Percentiles rank a stretch among this genome's conserved stretches.
phyloP scores from a whole-genome alignment of 1,140 invertebrate genomes.

The Mactra quadrangularis region DNA sequence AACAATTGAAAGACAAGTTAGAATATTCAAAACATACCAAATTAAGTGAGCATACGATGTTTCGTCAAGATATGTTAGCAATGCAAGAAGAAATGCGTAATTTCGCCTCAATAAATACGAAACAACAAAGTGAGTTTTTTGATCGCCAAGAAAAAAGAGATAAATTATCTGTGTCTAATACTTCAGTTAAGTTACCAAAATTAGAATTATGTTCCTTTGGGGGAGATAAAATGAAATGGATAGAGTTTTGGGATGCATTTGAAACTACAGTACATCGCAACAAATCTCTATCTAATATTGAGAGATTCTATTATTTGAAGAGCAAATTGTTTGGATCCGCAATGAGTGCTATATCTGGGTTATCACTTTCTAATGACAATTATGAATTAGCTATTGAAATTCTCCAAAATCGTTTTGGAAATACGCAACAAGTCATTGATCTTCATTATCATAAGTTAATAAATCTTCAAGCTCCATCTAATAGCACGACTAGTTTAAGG shows the following conservation, averaged over 20 bases:
- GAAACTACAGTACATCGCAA: background rate
- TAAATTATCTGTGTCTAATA: no score
- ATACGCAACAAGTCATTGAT: background rate
- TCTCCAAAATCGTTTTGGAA: background rate
- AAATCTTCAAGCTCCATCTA: background rate
- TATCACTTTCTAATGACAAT: background rate
- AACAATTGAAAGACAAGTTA: background rate
- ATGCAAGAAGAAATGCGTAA: conserved; percentile 17
- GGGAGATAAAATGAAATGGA: background rate
- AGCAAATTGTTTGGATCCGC: conserved; percentile 2
- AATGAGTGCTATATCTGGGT: background rate
- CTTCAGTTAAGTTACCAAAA: conserved; percentile 6
- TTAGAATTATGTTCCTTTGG: conserved; percentile 2
- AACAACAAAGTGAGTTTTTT: conserved; percentile 24
- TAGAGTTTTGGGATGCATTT: conserved; percentile 27
- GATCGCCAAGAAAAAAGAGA: background rate
- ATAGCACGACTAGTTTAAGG: background rate
- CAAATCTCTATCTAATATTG: background rate
- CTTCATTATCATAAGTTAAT: background rate
- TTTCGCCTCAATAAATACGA: background rate
- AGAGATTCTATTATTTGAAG: background rate
- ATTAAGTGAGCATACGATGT: background rate
- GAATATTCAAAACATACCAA: background rate
- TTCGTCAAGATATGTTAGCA: background rate
- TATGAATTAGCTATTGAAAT: conserved; percentile 3